Conservation (phyloP, 2,797 vertebrate species). For the Rhinophrynus dorsalis region DNA sequence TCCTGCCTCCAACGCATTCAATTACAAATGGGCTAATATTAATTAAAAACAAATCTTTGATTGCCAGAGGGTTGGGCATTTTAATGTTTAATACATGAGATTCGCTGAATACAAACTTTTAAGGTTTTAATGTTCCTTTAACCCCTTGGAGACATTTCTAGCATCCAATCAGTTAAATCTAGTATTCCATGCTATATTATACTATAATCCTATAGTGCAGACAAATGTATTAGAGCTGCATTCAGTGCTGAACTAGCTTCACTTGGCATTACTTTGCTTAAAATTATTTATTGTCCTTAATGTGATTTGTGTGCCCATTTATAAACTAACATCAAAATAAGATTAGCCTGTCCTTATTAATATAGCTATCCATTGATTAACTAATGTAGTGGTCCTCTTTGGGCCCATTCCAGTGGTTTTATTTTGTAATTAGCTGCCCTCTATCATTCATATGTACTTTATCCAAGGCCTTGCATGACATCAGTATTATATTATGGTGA, state of each 20-base stretch:
- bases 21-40: no score
- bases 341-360: constrained; percentile 2
- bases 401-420: not conserved
- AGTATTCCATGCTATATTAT: no score
- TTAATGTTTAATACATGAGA: no score
- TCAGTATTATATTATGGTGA: not conserved
- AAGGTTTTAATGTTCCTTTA: no score
- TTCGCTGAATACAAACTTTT: no score
- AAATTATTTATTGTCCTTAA: not conserved
- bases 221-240: no score
- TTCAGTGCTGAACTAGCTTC: not conserved
- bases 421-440: not conserved
- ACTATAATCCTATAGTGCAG: no score
- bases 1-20: no score
- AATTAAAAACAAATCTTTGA: no score
- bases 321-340: not conserved
- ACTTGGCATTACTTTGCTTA: not conserved
- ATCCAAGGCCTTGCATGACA: not conserved
- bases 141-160: no score
- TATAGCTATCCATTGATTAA: not conserved
- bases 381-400: not conserved
- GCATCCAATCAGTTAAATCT: no score
- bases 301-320: not conserved
- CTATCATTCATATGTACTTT: not conserved
- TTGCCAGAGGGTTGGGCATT: no score